Conservation (phyloP, 1,140 invertebrate genomes). For the Sinella curviseta region DNA sequence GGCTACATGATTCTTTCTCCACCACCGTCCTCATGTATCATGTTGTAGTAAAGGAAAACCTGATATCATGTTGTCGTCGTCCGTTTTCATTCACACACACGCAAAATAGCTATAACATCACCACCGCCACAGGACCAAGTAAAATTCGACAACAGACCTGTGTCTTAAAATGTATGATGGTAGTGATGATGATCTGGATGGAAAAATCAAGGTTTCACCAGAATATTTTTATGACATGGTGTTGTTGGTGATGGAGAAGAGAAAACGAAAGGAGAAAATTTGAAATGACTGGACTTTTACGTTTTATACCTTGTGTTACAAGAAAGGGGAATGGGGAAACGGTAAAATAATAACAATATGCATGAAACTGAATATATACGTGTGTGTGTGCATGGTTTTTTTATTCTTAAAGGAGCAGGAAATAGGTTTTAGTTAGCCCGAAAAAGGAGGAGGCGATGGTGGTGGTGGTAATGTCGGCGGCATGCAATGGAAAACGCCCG, state of each 20-base stretch:
- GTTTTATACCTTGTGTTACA: background rate
- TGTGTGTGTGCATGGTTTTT: too few relatives aligned
- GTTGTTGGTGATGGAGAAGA: background rate
- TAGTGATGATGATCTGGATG: background rate
- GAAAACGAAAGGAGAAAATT: background rate
- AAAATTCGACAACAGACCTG: too few relatives aligned
- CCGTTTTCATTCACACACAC: background rate
- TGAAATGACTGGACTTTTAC: background rate
- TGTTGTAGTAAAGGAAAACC: background rate
- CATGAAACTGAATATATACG: too few relatives aligned
- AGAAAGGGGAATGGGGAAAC: background rate
- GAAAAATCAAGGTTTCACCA: slow-evolving; percentile 12
- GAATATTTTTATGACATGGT: slow-evolving; percentile 4
- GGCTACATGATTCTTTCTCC: too few relatives aligned
- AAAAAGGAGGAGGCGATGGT: too few relatives aligned
- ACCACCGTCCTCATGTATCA: too few relatives aligned
- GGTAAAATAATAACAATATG: too few relatives aligned
- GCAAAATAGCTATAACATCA: slow-evolving; percentile 26
- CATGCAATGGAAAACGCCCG: slow-evolving; percentile 16
- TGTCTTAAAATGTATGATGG: too few relatives aligned
- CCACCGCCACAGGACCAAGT: too few relatives aligned
- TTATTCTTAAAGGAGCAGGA: too few relatives aligned
- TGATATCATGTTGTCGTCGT: background rate
- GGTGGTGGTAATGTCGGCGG: too few relatives aligned
- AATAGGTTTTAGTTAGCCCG: too few relatives aligned